Base-by-base conservation (phyloP, 2,113 vertebrate species). In the Pholis gunnellus region DNA sequence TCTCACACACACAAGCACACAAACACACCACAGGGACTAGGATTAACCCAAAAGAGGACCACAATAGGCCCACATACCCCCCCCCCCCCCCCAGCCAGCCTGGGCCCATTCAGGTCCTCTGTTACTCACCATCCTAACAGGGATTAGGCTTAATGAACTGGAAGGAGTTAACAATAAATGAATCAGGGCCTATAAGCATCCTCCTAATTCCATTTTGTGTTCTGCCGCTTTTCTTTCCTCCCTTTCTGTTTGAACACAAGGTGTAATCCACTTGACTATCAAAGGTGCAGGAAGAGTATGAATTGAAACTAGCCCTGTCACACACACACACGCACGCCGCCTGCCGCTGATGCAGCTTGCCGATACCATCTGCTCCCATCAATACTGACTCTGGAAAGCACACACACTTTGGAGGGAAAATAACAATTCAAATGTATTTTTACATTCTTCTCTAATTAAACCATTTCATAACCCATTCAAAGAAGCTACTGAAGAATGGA, bases 251-350 rank as follows among this genome's bases (percentile, higher is more conserved):
- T 95, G 94, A 95, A 95, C 92, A 95, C 94, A 95, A 98, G 97
- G 96, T 99, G 97, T 99, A 99, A 99, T 99, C 97, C 96, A 95
- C 97, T 99, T 97, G 96, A 97, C 97, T 97, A 98, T 98, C 97
- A 99, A 99, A 99, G 97, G 96, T 97, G 95, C 95, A 96, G 95
- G 84, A 95, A 95, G 94, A 96, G 96, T 96, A 97, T 98, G 98
- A 98, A 99, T 98, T 96, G 97, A 96, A 97, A 97, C 96, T 80
- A 82, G 79, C 87, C 56, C 95, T 50, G 95, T 93, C 96, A 84
- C 84, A 88, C 92, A 94, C 96, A 78, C 86, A 87, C 93, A 94
- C 96, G 95, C 81, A 93, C 93, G 93, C 94, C 11, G 59, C 52
- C 89, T 94, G 87, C 82, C 81, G 63, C 88, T 63, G 90, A 66